Evolutionary conservation across 2,888 invertebrate species (phyloP).

Genomic region (Asteroscopus sphinx): DNA sequence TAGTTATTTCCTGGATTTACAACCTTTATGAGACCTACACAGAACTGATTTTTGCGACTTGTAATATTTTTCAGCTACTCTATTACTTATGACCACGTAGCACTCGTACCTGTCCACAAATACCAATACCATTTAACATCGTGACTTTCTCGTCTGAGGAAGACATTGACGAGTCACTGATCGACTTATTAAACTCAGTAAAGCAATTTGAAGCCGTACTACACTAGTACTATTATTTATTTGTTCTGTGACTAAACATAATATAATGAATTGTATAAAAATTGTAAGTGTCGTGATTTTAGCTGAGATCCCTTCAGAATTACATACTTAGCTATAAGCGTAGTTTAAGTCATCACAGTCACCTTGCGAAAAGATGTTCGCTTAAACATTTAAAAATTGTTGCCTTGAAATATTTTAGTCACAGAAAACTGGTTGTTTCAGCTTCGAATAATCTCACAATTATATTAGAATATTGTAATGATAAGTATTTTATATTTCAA

Average conservation of each 20-base stretch:
- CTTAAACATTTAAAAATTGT: slow-evolving; percentile 78
- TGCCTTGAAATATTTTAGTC: slow-evolving; percentile 83
- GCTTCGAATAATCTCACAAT: slow-evolving; percentile 83
- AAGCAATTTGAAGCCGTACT: slow-evolving; percentile 39
- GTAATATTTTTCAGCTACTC: slow-evolving; percentile 20
- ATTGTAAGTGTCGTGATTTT: slow-evolving; percentile 55
- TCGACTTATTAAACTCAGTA: slow-evolving; percentile 15
- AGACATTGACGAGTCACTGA: slow-evolving; percentile 9
- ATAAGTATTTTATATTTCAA: slow-evolving; percentile 86
- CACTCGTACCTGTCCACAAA: slow-evolving; percentile 13
- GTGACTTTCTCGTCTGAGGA: slow-evolving; percentile 9
- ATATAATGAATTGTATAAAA: slow-evolving; percentile 52
- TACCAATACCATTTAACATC: slow-evolving; percentile 9
- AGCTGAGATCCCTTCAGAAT: slow-evolving; percentile 55
- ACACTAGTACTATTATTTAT: slow-evolving; percentile 18
- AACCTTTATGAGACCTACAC: slow-evolving; percentile 20
- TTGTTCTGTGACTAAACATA: slow-evolving; percentile 53
- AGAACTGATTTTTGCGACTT: slow-evolving; percentile 36
- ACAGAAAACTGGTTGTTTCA: slow-evolving; percentile 84
- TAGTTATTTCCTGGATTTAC: slow-evolving; percentile 18
- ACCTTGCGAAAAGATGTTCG: slow-evolving; percentile 73
- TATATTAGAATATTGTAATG: slow-evolving; percentile 80
- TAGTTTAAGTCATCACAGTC: slow-evolving; percentile 56
- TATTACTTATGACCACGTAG: slow-evolving; percentile 17
- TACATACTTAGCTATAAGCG: slow-evolving; percentile 51